Evolutionary conservation across 2,888 invertebrate genomes (phyloP), one percentile per base, ranked within the genome.

Genomic region (Siphonodentalium dalli): DNA sequence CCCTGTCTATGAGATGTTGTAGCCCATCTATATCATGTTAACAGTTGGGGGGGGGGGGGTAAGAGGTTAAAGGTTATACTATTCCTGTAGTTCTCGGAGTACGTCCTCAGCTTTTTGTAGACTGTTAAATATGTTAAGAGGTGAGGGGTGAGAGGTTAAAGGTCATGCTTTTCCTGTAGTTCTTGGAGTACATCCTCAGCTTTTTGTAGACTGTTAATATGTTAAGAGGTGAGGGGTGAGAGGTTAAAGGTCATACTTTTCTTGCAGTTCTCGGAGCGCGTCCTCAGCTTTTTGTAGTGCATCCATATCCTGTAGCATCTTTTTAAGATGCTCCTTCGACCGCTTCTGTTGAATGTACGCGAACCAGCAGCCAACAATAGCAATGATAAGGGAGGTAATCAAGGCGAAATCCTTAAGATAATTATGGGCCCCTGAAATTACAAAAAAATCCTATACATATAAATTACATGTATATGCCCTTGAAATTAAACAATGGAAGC

Each of bases 341-440:
- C 89, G 90, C 75, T 92, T 91, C 77, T 93, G 92, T 67, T 95
- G 93, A 53, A 90, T 88, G 81, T 92, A 89, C 26, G 92, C 94
- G 81, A 93, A 92, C 92, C 93, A 95, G 69, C 91, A 90, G 46
- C 93, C 93, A 50, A 91, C 88, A 48, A 92, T 86, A 8, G 93
- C 93, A 68, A 92, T 89, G 64, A 93, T 85, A 47, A 95, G 84
- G 52, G 93, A 84, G 3, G 90, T 88, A 29, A 93, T 90, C 72
- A 97, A 85, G 61, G 92, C 87, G 75, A 93, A 87, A 84, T 97
- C 97, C 84, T 97, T 97, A 86, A 93, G 87, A 78, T 89, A 87
- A 77, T 87, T 88, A 55, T 89, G 90, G 70, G 88, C 87, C 85
- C 89, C 90, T 90, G 81, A 57, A 65, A 61, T 38, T 43, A 23